Conservation (phyloP, 2,113 vertebrate genomes). For the Phrynocephalus versicolor region DNA sequence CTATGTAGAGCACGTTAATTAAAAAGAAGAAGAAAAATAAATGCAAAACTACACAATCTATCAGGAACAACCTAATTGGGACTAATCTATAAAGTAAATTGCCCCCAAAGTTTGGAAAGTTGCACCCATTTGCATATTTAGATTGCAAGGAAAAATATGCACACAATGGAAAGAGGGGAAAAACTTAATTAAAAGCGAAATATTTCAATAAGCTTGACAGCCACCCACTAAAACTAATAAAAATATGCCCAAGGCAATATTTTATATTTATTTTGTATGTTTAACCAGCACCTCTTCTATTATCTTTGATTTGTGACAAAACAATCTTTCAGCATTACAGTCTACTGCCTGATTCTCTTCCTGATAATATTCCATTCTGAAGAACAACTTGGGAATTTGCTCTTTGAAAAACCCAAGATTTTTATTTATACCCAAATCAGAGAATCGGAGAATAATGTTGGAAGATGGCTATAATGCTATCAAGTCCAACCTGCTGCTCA, state of each 20-base stretch:
- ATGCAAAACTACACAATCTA: not conserved
- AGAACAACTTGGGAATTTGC: not conserved
- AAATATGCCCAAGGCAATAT: not conserved
- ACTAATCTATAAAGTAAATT: constrained; percentile 43
- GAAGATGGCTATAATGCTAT: no score
- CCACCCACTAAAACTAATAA: constrained; percentile 43
- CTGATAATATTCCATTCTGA: not conserved
- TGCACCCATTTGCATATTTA: not conserved
- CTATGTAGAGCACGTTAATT: not conserved
- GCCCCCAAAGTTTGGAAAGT: constrained; percentile 16
- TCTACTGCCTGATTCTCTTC: constrained; percentile 8
- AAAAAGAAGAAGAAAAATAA: not conserved
- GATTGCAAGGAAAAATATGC: constrained; percentile 16
- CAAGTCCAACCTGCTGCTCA: no score
- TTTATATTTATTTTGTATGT: not conserved
- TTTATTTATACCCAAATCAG: no score
- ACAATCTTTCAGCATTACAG: not conserved
- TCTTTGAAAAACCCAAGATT: not conserved
- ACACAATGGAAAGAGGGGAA: not conserved
- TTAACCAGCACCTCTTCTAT: constrained; percentile 12
- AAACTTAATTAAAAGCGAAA: constrained; percentile 52
- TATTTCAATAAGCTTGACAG: constrained; percentile 35
- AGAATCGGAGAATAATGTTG: no score
- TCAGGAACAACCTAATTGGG: constrained; percentile 4
- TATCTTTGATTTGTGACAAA: constrained; percentile 16